These are phyloP conservation scores for Emydocephalus ijimae DNA, from an alignment of 2,113 vertebrate genomes.

Conservation along the genomic window DNA sequence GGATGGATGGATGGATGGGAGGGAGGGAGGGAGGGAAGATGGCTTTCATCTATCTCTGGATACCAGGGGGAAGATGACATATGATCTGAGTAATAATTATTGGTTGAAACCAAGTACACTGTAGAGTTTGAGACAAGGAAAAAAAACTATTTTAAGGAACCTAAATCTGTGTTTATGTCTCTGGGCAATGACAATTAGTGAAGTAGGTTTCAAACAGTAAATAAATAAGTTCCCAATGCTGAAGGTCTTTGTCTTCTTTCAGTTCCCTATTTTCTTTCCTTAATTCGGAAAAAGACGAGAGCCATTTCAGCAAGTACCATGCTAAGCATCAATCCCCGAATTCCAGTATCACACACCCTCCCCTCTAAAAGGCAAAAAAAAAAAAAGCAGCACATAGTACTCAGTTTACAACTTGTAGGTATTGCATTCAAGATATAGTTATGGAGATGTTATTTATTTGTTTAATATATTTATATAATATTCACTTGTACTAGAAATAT, in stretches of 20 bases:
- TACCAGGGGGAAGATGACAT: background rate
- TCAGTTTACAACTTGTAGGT: slow-evolving; percentile 46
- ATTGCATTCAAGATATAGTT: background rate
- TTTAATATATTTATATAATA: background rate
- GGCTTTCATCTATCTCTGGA: background rate
- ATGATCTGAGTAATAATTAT: background rate
- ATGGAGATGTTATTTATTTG: background rate
- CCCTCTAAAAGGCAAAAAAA: slow-evolving; percentile 13
- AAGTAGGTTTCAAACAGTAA: background rate
- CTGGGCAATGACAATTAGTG: background rate
- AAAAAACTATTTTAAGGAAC: background rate
- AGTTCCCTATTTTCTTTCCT: background rate
- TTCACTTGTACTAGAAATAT: background rate
- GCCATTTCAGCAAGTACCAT: background rate
- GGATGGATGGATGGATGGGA: background rate
- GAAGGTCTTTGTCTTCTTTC: background rate
- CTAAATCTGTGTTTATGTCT: slow-evolving; percentile 1
- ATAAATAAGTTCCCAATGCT: background rate
- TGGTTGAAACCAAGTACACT: background rate
- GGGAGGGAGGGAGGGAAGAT: background rate
- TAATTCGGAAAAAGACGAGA: slow-evolving; percentile 7
- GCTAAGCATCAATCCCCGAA: background rate
- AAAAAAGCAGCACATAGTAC: slow-evolving; percentile 45
- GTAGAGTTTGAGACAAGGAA: background rate
- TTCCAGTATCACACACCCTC: background rate